Conservation (phyloP, 2,888 invertebrate genomes). For the Philhelius pedissequus region DNA sequence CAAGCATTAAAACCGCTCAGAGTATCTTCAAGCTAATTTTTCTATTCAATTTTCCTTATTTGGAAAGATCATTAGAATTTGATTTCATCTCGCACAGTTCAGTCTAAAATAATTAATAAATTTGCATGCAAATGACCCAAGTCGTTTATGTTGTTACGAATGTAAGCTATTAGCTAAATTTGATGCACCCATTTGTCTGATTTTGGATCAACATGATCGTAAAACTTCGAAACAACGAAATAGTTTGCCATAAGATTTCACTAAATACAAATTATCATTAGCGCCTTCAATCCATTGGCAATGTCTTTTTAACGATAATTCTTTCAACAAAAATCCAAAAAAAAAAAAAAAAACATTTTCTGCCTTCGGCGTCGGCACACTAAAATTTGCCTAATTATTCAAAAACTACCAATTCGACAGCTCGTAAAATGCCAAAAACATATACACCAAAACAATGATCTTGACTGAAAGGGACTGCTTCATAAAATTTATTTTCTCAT, state of each 20-base stretch:
- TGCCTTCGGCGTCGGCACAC: not conserved
- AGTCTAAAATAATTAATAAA: not conserved
- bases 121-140: constrained; percentile 51
- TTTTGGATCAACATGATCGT: constrained; percentile 43
- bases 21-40: constrained; percentile 27
- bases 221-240: constrained; percentile 34
- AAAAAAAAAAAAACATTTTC: not conserved
- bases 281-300: constrained; percentile 28
- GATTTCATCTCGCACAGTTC: not conserved
- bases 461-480: not conserved
- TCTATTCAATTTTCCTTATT: constrained; percentile 12
- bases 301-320: constrained; percentile 40
- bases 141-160: not conserved
- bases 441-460: not conserved
- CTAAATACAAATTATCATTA: constrained; percentile 38
- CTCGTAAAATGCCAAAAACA: not conserved
- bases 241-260: constrained; percentile 44
- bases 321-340: not conserved
- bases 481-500: not conserved
- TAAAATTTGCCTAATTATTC: constrained; percentile 38
- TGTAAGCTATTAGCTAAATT: constrained; percentile 37
- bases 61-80: constrained; percentile 27
- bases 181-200: constrained; percentile 17
- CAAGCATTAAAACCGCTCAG: constrained; percentile 36
- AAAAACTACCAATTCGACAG: not conserved